These are phyloP conservation scores for Beroe ovata DNA, from an alignment of 37 sponge, comb jelly and placozoan genomes.

Conservation along the genomic window DNA sequence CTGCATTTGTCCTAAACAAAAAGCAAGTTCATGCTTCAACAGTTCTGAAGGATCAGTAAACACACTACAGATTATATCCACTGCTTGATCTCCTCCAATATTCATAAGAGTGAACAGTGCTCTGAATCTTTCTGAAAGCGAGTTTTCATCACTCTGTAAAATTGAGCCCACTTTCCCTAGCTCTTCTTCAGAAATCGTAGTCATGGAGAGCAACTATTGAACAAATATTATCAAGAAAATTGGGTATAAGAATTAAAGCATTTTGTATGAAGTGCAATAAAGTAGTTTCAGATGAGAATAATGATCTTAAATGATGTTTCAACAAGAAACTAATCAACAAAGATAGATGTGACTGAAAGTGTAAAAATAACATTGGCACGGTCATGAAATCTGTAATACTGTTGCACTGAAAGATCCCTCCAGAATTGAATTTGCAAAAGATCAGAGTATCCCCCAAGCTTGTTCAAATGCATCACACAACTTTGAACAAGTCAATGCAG, in stretches of 20 bases:
- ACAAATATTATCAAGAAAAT: too few species aligned
- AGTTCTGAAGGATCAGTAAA: slow-evolving; percentile 80
- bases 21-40: slow-evolving; percentile 97
- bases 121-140: slow-evolving; percentile 83
- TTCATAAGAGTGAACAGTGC: slow-evolving; percentile 92
- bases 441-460: slow-evolving; percentile 84
- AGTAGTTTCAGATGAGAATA: too few species aligned
- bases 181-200: slow-evolving; percentile 2
- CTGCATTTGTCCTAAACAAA: slow-evolving; percentile 94
- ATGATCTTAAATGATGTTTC: too few species aligned
- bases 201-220: too few species aligned
- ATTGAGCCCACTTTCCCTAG: slow-evolving; percentile 72
- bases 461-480: slow-evolving; percentile 91
- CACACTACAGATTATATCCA: slow-evolving; percentile 74
- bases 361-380: too few species aligned
- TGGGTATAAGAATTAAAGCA: too few species aligned
- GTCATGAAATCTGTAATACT: too few species aligned
- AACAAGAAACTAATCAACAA: too few species aligned
- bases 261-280: too few species aligned
- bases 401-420: too few species aligned
- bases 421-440: too few species aligned
- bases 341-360: too few species aligned
- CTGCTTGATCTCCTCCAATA: slow-evolving; percentile 74
- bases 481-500: slow-evolving; percentile 94
- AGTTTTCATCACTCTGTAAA: slow-evolving; percentile 68